phyloP scores from a whole-genome alignment of 1,140 invertebrate genomes.

The Helicoverpa zea region DNA sequence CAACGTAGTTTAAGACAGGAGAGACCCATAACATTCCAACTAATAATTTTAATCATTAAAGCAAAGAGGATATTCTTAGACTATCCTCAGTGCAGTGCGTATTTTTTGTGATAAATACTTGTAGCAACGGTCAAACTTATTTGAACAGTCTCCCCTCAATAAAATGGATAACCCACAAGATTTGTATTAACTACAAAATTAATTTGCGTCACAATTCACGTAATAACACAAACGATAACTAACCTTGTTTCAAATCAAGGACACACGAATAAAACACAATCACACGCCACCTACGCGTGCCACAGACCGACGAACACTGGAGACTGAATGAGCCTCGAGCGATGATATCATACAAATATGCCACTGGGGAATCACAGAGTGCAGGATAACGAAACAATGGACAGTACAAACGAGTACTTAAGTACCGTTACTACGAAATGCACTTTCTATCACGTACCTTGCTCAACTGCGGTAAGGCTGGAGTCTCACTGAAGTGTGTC shows the following conservation, averaged over 20 bases:
- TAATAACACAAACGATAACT: background rate
- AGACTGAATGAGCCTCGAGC: constrained; percentile 4
- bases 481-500: background rate
- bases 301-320: background rate
- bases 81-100: too few relatives aligned
- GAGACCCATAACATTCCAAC: too few relatives aligned
- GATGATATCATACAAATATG: constrained; percentile 13
- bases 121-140: background rate
- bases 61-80: too few relatives aligned
- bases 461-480: background rate
- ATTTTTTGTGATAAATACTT: too few relatives aligned
- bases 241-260: constrained; percentile 38
- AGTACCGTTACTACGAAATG: constrained; percentile 16
- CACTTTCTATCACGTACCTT: constrained; percentile 26
- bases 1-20: too few relatives aligned
- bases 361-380: constrained; percentile 15
- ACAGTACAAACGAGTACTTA: background rate
- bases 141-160: background rate
- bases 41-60: too few relatives aligned
- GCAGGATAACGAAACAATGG: constrained; percentile 16
- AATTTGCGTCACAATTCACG: constrained; percentile 9
- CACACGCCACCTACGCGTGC: constrained; percentile 12
- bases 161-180: too few relatives aligned
- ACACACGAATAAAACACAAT: constrained; percentile 8
- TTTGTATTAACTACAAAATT: background rate